Percentiles rank a stretch among this genome's conserved stretches.
These are phyloP conservation scores for Sinodicranocentrus sp. DNA, from an alignment of 2,888 invertebrate genomes.

Conservation along the genomic window DNA sequence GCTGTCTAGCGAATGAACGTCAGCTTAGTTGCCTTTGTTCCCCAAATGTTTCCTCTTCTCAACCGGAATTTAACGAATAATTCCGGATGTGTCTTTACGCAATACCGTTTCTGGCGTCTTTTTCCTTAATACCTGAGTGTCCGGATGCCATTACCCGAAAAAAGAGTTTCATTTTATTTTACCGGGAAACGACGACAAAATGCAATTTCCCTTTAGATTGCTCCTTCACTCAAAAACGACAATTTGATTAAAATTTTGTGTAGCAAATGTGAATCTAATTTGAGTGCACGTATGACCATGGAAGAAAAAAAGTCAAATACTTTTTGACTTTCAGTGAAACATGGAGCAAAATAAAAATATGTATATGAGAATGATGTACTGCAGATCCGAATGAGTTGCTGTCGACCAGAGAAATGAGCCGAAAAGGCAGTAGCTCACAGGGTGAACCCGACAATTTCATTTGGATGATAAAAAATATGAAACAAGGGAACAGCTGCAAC, in stretches of 20 bases:
- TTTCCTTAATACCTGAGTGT: no score
- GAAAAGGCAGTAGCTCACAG: background rate
- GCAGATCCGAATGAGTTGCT: background rate
- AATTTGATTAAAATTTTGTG: no score
- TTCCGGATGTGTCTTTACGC: constrained; percentile 1
- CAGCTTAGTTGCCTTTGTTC: background rate
- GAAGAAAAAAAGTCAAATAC: background rate
- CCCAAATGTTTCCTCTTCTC: background rate
- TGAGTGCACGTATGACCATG: constrained; percentile 4
- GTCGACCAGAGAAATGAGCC: background rate
- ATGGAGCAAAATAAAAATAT: background rate
- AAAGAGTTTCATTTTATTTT: no score
- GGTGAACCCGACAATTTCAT: no score
- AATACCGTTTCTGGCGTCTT: constrained; percentile 11
- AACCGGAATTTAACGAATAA: constrained; percentile 2
- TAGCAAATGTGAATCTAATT: background rate
- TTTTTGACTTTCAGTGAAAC: background rate
- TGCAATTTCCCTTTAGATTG: no score
- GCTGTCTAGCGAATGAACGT: background rate
- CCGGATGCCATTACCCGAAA: no score
- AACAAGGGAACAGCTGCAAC: constrained; percentile 22
- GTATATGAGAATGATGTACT: background rate
- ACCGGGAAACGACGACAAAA: no score
- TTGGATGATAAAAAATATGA: background rate
- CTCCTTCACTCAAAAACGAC: no score